Evolutionary conservation across 2,113 vertebrate species (phyloP).

Genomic region (Heterotilapia buettikoferi): DNA sequence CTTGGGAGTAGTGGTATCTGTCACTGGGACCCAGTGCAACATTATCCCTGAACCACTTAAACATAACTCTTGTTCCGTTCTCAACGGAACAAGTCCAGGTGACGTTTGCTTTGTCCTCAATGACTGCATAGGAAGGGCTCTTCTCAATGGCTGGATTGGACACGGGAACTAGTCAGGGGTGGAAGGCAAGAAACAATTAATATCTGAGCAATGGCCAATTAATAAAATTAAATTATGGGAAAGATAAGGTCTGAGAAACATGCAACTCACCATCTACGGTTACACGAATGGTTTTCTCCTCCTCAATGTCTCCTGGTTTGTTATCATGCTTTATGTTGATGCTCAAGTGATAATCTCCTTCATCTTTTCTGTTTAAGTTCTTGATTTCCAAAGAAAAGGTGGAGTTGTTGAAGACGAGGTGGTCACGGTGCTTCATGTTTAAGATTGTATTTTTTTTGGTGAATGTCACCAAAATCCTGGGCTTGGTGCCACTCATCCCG

Average conservation of each 20-base stretch:
- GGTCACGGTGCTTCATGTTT: constrained; percentile 44
- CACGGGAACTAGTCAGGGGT: constrained; percentile 55
- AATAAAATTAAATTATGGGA: not conserved
- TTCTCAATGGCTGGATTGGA: constrained; percentile 60
- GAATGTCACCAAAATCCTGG: constrained; percentile 58
- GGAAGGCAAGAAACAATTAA: not conserved
- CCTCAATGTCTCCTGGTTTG: constrained; percentile 7
- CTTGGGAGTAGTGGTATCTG: constrained; percentile 56
- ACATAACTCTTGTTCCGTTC: constrained; percentile 66
- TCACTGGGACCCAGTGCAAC: not conserved
- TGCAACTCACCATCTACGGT: constrained; percentile 68
- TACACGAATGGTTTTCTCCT: constrained; percentile 56
- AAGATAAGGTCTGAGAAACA: not conserved
- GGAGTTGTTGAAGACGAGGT: constrained; percentile 37
- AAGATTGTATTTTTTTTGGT: constrained; percentile 35
- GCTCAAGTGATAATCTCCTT: constrained; percentile 67
- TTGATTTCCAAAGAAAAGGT: constrained; percentile 60
- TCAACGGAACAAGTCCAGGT: constrained; percentile 68
- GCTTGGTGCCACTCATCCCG: not conserved
- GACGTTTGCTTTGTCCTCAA: constrained; percentile 72
- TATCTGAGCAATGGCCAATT: not conserved
- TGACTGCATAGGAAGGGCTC: constrained; percentile 49
- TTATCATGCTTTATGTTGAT: constrained; percentile 60
- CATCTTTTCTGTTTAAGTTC: constrained; percentile 38
- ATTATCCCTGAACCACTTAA: constrained; percentile 65